A percentile compares a stretch with the other conserved stretches of the same genome.
phyloP scores from a whole-genome alignment of 2,888 invertebrate species.

The Myopa tessellatipennis region DNA sequence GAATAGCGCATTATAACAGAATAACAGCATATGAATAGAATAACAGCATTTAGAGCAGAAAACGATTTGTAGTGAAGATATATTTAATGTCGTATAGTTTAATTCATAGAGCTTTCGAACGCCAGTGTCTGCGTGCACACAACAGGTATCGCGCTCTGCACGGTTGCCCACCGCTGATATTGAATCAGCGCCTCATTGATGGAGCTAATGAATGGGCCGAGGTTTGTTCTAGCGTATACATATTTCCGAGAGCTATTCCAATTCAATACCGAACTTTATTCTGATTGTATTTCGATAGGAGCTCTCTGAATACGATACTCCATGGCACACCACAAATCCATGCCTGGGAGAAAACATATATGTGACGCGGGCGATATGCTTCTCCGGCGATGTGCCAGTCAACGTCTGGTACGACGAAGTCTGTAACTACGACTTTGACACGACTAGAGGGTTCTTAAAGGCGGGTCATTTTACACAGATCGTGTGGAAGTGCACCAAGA shows the following conservation, averaged over 20 bases:
- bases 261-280: too few relatives aligned
- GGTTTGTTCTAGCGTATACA: neutral
- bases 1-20: conserved; percentile 62
- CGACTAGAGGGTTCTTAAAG: conserved; percentile 72
- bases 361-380: conserved; percentile 76
- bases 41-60: conserved; percentile 68
- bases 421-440: conserved; percentile 74
- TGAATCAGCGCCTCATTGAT: conserved; percentile 75
- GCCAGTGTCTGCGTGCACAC: conserved; percentile 66
- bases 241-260: neutral
- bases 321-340: neutral
- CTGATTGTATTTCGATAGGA: neutral
- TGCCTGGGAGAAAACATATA: conserved; percentile 82
- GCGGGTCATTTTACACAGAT: conserved; percentile 89
- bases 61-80: too few relatives aligned
- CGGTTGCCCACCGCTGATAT: conserved; percentile 75
- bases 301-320: conserved; percentile 51
- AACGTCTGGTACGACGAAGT: conserved; percentile 85
- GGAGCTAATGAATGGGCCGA: conserved; percentile 70
- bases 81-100: too few relatives aligned
- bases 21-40: conserved; percentile 73
- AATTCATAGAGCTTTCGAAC: neutral
- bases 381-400: conserved; percentile 77
- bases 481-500: conserved; percentile 80
- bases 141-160: conserved; percentile 79